These are phyloP conservation scores for Phacellophora camtschatica DNA, from an alignment of 30 jellyfish, hydroid and myxozoan genomes.

Conservation along the genomic window DNA sequence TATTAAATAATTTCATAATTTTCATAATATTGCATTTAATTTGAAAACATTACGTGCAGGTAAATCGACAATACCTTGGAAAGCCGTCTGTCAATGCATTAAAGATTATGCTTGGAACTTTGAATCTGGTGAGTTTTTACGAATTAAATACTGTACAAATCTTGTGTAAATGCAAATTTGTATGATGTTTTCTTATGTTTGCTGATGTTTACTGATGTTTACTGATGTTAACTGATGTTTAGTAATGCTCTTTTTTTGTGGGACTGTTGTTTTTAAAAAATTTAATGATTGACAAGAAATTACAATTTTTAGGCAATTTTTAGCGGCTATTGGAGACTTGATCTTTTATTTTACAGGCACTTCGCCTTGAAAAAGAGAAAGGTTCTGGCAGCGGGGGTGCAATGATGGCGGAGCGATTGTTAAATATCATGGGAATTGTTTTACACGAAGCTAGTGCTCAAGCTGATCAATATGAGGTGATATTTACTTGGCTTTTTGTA, in stretches of 20 bases:
- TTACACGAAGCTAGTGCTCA: slow-evolving; percentile 88
- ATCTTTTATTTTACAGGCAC: slow-evolving; percentile 42
- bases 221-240: no score
- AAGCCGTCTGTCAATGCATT: slow-evolving; percentile 87
- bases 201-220: no score
- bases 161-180: no score
- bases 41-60: slow-evolving; percentile 6
- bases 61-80: slow-evolving; percentile 79
- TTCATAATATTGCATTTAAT: not conserved
- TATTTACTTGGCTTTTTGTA: no score
- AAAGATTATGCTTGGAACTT: slow-evolving; percentile 87
- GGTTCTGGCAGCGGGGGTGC: slow-evolving; percentile 96
- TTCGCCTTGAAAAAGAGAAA: slow-evolving; percentile 84
- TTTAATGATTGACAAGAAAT: no score
- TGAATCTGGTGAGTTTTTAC: slow-evolving; percentile 64
- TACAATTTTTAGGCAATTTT: no score
- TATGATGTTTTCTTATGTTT: no score
- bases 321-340: not conserved
- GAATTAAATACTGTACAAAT: no score
- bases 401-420: slow-evolving; percentile 81
- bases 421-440: slow-evolving; percentile 86
- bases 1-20: no score
- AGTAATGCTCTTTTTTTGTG: no score
- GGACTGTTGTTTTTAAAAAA: no score
- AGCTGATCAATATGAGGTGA: slow-evolving; percentile 74